Base-by-base conservation (phyloP, 2,888 invertebrate species). In the Aspidiotus destructor region DNA sequence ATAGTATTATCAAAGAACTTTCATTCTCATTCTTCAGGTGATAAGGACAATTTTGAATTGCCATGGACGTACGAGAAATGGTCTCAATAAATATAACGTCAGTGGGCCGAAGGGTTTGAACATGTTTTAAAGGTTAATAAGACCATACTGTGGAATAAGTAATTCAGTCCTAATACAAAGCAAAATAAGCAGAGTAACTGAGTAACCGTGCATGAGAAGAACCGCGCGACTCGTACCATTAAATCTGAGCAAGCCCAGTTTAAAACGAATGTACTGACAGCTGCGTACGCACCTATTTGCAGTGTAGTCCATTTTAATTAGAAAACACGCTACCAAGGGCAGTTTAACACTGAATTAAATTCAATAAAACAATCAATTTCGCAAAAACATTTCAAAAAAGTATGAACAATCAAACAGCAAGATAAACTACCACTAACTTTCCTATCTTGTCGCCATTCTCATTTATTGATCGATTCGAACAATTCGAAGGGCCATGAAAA, bases 231-330 rank as follows among this genome's bases (percentile, higher is more conserved):
- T 70, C 70, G 58, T 65, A 55, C 65, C 48, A 65, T 69, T 70
- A 67, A 70, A 82, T 84, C 84, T 84, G 89, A 88, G 89, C 89
- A 89, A 85, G 87, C 89, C 85, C 89, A 89, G 88, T 88, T 84
- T 84, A 86, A 65, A 65, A 58, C 65, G 65, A 57, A 65, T 65
- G 58, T 65, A 65, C 17, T 44, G 65, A 89, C 89, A 89, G 84
- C 91, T 92, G 92, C 92, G 91, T 92, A 90, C 90, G 91, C 90
- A 91, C 91, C 89, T 92, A 89, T 88, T 89, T 89, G 87, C 65
- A 65, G 65, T 58, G 58, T 48, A 65, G 65, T 65, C 65, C 65
- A 65, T 65, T 65, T 65, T 65, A 65, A 65, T 65, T 65, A 65
- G 65, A 65, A 65, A 65, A 65, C 65, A 65, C 57, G 65, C 65